These are phyloP conservation scores for Microtus pennsylvanicus DNA, from an alignment of 2,113 vertebrate genomes.

Conservation along the genomic window DNA sequence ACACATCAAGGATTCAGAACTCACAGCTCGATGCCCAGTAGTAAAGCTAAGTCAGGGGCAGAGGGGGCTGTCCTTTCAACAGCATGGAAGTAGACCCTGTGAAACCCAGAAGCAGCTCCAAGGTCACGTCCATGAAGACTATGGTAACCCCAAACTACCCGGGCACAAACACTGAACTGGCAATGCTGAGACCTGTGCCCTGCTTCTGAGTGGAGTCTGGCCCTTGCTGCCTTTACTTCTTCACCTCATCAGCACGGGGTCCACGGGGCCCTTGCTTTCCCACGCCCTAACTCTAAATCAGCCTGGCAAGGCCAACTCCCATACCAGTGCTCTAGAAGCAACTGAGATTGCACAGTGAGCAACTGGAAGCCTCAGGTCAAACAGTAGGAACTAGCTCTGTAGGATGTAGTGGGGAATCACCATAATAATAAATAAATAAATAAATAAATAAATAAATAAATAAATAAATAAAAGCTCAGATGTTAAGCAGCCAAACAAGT, in stretches of 20 bases:
- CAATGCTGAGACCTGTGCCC: background rate
- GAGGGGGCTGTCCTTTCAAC: no score
- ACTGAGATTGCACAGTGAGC: background rate
- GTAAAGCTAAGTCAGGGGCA: background rate
- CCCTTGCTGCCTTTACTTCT: background rate
- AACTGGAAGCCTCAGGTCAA: background rate
- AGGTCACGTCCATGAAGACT: background rate
- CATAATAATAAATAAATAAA: no score
- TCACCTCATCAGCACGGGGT: background rate
- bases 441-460: no score
- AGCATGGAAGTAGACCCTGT: background rate
- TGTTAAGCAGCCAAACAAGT: background rate
- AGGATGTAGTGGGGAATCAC: background rate
- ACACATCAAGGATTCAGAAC: background rate
- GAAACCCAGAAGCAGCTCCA: background rate
- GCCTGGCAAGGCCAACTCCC: background rate
- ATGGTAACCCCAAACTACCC: rapidly evolving
- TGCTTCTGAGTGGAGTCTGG: background rate
- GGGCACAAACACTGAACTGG: no score
- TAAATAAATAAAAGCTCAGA: background rate
- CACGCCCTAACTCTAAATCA: background rate
- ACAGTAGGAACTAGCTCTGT: background rate
- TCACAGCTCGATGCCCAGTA: background rate
- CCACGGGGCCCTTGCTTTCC: background rate
- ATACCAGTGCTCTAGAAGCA: background rate